Percentiles rank a stretch among this genome's conserved stretches.
phyloP scores from a whole-genome alignment of 1,140 invertebrate genomes.

The Hormaphis cornu region DNA sequence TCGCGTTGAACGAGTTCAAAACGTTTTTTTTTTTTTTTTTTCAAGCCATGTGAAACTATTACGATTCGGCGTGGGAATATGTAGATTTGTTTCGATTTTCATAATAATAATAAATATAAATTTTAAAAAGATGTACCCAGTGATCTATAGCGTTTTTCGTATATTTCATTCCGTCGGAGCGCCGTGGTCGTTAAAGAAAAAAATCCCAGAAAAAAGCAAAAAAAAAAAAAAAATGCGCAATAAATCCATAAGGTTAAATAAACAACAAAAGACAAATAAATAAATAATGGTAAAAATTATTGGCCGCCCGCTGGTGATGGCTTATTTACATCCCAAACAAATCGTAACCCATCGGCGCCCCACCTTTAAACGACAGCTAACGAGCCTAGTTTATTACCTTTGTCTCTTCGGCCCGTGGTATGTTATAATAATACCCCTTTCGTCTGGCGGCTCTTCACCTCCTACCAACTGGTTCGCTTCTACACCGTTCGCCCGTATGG shows the following conservation, averaged over 20 bases:
- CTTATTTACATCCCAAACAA: conserved; percentile 32
- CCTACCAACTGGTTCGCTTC: background rate
- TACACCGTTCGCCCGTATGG: conserved; percentile 1
- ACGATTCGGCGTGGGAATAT: conserved; percentile 22
- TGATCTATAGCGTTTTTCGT: background rate
- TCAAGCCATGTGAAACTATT: background rate
- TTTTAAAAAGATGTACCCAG: too few species aligned
- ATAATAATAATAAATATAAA: background rate
- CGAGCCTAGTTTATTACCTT: conserved; percentile 30
- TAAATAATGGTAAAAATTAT: conserved; percentile 32
- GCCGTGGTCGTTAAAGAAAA: background rate
- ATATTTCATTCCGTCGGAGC: background rate
- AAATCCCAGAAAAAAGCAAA: background rate
- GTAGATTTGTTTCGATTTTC: conserved; percentile 13
- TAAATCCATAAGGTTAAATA: conserved; percentile 24
- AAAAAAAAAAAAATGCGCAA: background rate
- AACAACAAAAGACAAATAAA: conserved; percentile 30
- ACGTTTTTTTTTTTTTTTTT: too few species aligned
- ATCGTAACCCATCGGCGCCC: conserved; percentile 32
- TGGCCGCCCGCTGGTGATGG: conserved; percentile 31
- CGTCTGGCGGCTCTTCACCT: background rate
- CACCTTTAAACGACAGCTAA: conserved; percentile 34
- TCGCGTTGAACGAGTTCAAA: too few species aligned
- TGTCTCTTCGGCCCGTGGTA: background rate
- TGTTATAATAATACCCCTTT: background rate